These are phyloP conservation scores for Eptesicus fuscus DNA, from an alignment of 2,113 vertebrate genomes.

Conservation along the genomic window DNA sequence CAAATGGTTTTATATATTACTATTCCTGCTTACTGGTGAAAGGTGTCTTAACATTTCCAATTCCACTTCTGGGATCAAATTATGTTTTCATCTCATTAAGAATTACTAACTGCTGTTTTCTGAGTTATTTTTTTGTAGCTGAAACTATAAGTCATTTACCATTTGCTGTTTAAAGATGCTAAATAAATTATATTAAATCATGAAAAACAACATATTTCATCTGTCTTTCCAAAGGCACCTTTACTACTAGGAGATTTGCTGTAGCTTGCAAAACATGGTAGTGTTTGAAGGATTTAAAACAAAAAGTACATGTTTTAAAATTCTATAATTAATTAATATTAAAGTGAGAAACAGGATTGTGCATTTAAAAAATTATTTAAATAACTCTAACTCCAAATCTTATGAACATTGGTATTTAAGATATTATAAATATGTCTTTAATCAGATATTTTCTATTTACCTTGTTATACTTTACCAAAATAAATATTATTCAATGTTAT, in stretches of 20 bases:
- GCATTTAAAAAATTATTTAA: neutral
- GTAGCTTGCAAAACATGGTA: neutral
- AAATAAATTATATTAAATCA: neutral
- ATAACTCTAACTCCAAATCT: neutral
- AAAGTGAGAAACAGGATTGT: neutral
- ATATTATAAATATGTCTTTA: neutral
- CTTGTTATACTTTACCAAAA: neutral
- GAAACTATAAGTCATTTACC: neutral
- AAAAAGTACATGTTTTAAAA: neutral
- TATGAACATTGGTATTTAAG: neutral
- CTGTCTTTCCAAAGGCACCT: constrained; percentile 7
- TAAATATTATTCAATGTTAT: neutral
- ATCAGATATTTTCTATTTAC: neutral
- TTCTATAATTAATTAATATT: neutral
- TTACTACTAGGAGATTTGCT: neutral
- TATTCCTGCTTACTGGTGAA: neutral
- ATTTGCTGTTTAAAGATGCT: neutral
- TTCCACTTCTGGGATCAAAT: constrained; percentile 22
- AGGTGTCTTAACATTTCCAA: neutral
- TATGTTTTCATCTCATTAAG: neutral
- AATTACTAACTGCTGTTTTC: neutral
- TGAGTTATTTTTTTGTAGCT: neutral
- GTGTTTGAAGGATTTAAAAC: neutral
- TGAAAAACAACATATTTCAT: neutral
- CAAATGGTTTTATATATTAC: neutral